Percentiles rank a stretch among this genome's conserved stretches.
phyloP scores from a whole-genome alignment of 1,140 invertebrate genomes.

The Saxidomus purpurata region DNA sequence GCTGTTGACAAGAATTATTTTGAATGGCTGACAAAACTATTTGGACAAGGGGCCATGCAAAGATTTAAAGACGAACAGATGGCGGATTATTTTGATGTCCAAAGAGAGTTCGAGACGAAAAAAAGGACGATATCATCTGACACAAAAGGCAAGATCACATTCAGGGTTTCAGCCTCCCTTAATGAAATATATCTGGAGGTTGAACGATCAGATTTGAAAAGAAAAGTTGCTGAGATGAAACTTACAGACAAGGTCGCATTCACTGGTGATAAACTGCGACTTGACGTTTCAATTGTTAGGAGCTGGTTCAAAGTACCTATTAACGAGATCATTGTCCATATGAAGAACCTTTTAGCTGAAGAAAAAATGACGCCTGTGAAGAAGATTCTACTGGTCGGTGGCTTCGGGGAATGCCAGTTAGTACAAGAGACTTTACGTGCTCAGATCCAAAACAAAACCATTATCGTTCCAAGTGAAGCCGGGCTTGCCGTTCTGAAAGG shows the following conservation, averaged over 20 bases:
- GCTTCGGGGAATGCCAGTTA: neutral
- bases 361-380: neutral
- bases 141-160: neutral
- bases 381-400: conserved; percentile 61
- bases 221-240: neutral
- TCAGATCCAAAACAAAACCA: neutral
- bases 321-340: neutral
- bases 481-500: conserved; percentile 23
- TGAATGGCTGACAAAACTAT: neutral
- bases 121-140: neutral
- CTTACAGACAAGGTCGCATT: neutral
- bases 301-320: neutral
- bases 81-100: conserved; percentile 30
- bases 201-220: neutral
- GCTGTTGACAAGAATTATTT: conserved; percentile 32
- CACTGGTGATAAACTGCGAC: neutral
- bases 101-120: conserved; percentile 25
- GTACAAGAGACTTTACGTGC: neutral
- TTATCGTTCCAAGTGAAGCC: neutral
- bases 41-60: neutral
- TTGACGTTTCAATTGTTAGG: conserved; percentile 8
- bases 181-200: neutral
- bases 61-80: neutral
- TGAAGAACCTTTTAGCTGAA: neutral
- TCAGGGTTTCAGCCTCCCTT: neutral